Evolutionary conservation across 2,113 vertebrate genomes (phyloP), one percentile per base, ranked within the genome.

Genomic region (Leptobrachium ailaonicum): DNA sequence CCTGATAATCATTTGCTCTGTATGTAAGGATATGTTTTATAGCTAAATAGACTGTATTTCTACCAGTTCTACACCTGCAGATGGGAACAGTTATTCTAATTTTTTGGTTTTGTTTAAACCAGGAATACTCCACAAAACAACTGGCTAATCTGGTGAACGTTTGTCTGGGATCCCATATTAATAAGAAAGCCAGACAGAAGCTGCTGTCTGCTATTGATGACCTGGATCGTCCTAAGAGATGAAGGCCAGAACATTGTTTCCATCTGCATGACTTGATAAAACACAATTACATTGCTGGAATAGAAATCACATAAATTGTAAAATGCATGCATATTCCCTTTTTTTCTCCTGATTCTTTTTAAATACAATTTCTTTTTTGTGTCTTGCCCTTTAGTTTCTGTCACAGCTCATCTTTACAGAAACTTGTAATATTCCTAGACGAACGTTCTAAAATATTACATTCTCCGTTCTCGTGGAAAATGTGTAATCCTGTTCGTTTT

Each of bases 91-190:
- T 60, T 60, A 12, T 60, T 60, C 13, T 60, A 14, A 60, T 14
- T 7, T 60, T 60, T 60, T 60, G 89, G 71, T 74, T 89, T 86
- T 86, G 58, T 89, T 87, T 89, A 76, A 54, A 43, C 90, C 13
- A 99, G 98, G 98, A 99, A 73, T 99, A 99, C 89, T 99, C 98
- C 81, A 95, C 95, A 82, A 99, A 98, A 90, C 98, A 99, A 91
- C 85, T 99, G 68, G 96, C 94, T 76, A 98, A 99, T 85, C 85
- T 99, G 92, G 97, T 99, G 84, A 99, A 96, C 68, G 96, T 98
- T 82, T 99, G 97, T 82, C 91, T 99, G 84, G 98, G 98, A 72
- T 97, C 98, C 5, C 96, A 99, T 85, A 99, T 99, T 88, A 99
- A 99, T 91, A 99, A 99, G 87, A 99, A 97, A 87, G 95, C 98